Base-by-base conservation (phyloP, 2,113 vertebrate genomes). In the Oenanthe oenanthe region DNA sequence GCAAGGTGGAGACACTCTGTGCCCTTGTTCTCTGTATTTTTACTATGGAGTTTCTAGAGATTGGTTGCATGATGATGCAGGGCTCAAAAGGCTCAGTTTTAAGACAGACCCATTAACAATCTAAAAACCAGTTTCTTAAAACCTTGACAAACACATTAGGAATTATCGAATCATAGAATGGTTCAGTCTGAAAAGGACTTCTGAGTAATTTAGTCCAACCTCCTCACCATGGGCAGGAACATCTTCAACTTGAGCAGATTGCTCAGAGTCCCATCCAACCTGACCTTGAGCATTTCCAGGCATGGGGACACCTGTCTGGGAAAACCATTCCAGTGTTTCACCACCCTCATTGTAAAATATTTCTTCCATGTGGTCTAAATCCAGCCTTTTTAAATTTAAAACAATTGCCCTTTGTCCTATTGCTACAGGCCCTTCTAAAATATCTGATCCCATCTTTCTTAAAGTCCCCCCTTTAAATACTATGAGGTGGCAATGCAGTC, bases 301-400 rank as follows among this genome's bases (percentile, higher is more conserved):
- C 13, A 48, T 4, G 14, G 20, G 26, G 14, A 3, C 6, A 61
- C 2, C 9, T 60, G 6, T 65, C 20, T 45, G 18, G 13, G 20
- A 5, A 71, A 66, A 17, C 1, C 12, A 29, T 29, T 7, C 8
- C 28, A 32, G 15, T 34, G 38, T n/a, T 43, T 73, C 48, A 65
- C 4, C 13, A 45, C 5, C 5, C 2, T 40, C 38, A 54, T 0
- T 1, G 2, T 31, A 42, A 51, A 92, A 47, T 17, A 26, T 4
- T 9, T 62, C 56, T 76, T 76, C 14, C 31, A 43, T 56, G 24
- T 28, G 13, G 9, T 42, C 17, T 83, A 28, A 76, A 48, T 42
- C 31, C 28, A 42, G 4, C 7, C 21, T 48, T 62, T 54, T 34
- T 1, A 0, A 76, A 15, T 48, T 48, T 56, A 9, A 76, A 89